phyloP scores from a whole-genome alignment of 1,140 invertebrate species.

The Musca vetustissima region DNA sequence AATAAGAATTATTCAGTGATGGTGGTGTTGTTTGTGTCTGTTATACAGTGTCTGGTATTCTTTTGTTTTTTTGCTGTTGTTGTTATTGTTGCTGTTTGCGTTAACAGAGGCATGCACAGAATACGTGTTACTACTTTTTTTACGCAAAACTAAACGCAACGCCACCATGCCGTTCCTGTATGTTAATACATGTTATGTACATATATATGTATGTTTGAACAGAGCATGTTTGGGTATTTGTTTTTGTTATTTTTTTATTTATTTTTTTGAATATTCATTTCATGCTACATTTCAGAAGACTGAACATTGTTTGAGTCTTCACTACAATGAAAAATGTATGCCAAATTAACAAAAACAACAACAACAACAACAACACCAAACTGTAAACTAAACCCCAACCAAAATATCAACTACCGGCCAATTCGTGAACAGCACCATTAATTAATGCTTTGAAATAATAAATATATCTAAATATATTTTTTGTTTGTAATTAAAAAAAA shows the following conservation, averaged over 20 bases:
- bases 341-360: too few species aligned
- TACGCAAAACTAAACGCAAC: neutral
- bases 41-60: too few species aligned
- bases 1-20: neutral
- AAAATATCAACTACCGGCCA: too few species aligned
- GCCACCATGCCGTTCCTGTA: neutral
- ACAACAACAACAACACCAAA: too few species aligned
- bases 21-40: neutral
- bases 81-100: neutral
- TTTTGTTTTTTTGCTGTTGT: too few species aligned
- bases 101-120: slow-evolving; percentile 13
- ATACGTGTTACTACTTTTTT: slow-evolving; percentile 5
- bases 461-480: too few species aligned
- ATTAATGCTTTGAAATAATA: too few species aligned
- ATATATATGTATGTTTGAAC: neutral
- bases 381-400: too few species aligned
- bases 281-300: neutral
- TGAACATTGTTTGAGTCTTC: neutral
- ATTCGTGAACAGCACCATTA: too few species aligned
- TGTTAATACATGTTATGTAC: neutral
- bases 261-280: slow-evolving; percentile 2
- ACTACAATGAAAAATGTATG: neutral
- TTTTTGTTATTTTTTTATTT: slow-evolving; percentile 4
- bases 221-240: neutral
- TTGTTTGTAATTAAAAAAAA: too few species aligned